Evolutionary conservation across 2,888 invertebrate species (phyloP).

Genomic region (Scelioninae gen. 2): DNA sequence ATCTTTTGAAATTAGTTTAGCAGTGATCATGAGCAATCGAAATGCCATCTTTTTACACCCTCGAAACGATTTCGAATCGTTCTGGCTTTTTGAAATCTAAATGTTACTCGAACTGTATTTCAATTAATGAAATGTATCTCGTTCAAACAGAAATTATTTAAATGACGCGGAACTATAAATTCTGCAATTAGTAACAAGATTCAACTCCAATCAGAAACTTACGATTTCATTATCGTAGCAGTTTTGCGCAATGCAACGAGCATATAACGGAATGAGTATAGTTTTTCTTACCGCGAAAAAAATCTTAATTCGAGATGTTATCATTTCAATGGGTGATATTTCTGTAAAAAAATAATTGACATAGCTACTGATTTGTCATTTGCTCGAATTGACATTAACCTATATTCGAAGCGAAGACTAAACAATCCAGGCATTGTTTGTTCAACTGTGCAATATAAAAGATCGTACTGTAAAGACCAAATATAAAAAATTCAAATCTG

Average conservation of each 20-base stretch:
- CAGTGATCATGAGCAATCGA: too few species aligned
- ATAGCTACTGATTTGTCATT: conserved; percentile 22
- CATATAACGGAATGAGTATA: neutral
- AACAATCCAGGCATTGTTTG: conserved; percentile 37
- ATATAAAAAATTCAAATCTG: conserved; percentile 22
- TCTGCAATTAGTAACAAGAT: neutral
- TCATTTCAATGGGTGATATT: conserved; percentile 20
- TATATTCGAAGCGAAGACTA: conserved; percentile 33
- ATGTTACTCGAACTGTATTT: too few species aligned
- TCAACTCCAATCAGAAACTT: neutral
- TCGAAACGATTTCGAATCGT: too few species aligned
- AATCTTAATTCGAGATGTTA: conserved; percentile 25
- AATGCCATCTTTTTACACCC: too few species aligned
- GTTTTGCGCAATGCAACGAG: neutral
- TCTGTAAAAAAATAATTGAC: conserved; percentile 30
- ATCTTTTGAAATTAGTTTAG: too few species aligned
- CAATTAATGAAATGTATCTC: too few species aligned
- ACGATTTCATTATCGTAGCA: too few species aligned
- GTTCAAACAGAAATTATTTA: too few species aligned
- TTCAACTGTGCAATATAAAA: conserved; percentile 39
- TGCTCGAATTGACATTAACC: conserved; percentile 34
- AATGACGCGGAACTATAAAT: neutral
- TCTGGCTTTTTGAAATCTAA: too few species aligned
- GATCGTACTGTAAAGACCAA: conserved; percentile 9
- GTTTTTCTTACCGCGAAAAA: neutral